A percentile compares a stretch with the other conserved stretches of the same genome.
phyloP scores from a whole-genome alignment of 2,113 vertebrate species.

The Chaetura pelagica region DNA sequence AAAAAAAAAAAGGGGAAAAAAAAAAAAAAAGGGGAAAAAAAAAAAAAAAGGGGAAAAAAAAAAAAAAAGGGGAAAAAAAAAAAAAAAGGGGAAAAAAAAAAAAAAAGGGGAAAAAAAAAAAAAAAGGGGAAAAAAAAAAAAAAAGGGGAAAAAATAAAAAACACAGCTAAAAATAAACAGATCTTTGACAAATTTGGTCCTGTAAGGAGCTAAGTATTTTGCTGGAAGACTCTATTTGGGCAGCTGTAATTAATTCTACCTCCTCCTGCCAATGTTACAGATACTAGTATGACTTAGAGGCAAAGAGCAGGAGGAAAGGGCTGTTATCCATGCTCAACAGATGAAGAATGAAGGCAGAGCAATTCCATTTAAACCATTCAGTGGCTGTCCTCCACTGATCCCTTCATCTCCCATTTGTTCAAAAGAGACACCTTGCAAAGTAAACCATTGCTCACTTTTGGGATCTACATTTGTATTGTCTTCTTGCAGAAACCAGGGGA shows the following conservation, averaged over 20 bases:
- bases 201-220: background rate
- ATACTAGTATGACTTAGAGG: background rate
- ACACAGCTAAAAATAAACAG: background rate
- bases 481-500: background rate
- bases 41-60: background rate
- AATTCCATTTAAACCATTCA: background rate
- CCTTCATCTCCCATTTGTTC: background rate
- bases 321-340: background rate
- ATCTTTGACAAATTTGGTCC: background rate
- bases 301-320: background rate
- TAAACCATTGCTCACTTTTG: background rate
- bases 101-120: background rate
- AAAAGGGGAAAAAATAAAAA: background rate
- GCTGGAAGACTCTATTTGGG: background rate
- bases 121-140: background rate
- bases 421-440: background rate
- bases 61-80: background rate
- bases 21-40: background rate
- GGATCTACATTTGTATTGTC: background rate
- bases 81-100: background rate
- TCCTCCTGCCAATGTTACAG: background rate
- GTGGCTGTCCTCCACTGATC: background rate
- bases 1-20: background rate
- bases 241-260: background rate
- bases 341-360: background rate